Conservation (phyloP, 1,140 invertebrate genomes). For the Drosophila neocordata region DNA sequence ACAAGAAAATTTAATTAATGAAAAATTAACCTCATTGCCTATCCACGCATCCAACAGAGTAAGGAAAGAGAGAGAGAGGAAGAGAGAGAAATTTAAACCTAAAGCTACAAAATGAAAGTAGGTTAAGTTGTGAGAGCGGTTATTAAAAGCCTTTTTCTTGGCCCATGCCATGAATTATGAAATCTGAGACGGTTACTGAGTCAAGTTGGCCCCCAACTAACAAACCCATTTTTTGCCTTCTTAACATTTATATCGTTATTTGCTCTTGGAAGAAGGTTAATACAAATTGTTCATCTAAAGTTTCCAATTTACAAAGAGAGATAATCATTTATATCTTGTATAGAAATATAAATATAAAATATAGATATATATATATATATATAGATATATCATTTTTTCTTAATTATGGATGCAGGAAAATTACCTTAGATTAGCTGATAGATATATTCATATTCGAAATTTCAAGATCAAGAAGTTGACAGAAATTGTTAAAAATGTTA, state of each 20-base stretch:
- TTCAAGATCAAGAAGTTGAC: too few species aligned
- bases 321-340: too few species aligned
- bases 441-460: too few species aligned
- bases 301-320: not conserved
- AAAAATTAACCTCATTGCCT: conserved; percentile 13
- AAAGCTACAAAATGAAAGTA: conserved; percentile 47
- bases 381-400: too few species aligned
- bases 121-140: conserved; percentile 52
- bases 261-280: conserved; percentile 41
- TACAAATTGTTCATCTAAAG: conserved; percentile 26
- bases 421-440: too few species aligned
- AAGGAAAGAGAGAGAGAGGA: too few species aligned
- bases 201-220: conserved; percentile 9
- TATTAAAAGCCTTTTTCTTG: conserved; percentile 6
- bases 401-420: too few species aligned
- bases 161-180: conserved; percentile 70
- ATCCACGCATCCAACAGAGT: not conserved
- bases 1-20: conserved; percentile 74
- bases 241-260: conserved; percentile 69
- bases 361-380: too few species aligned
- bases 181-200: conserved; percentile 49
- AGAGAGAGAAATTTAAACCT: not conserved
- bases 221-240: conserved; percentile 36
- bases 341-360: not conserved
- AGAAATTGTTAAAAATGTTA: too few species aligned